phyloP scores from a whole-genome alignment of 2,113 vertebrate genomes.

The Lycaon pictus region DNA sequence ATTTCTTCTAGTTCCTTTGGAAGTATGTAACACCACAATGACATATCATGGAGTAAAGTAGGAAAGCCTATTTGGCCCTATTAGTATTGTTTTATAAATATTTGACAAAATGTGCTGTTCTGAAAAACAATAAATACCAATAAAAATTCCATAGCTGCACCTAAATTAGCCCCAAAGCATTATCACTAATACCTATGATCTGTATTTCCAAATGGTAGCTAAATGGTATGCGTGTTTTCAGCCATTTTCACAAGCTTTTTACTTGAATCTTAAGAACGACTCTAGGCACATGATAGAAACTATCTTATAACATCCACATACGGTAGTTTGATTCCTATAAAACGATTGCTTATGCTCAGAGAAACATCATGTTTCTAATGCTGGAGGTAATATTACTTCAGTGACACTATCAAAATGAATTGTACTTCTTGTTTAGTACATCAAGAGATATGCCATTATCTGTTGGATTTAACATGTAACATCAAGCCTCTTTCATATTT shows the following conservation, averaged over 20 bases:
- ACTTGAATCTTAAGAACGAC: conserved; percentile 60
- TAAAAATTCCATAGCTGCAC: conserved; percentile 37
- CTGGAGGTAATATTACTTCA: conserved; percentile 59
- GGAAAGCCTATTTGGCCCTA: background rate
- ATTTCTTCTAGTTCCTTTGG: background rate
- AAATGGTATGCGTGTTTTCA: conserved; percentile 32
- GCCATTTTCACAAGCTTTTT: conserved; percentile 31
- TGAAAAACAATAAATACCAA: conserved; percentile 45
- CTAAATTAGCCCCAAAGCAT: conserved; percentile 36
- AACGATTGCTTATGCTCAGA: conserved; percentile 63
- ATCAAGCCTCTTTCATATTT: conserved; percentile 25
- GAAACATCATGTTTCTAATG: conserved; percentile 55
- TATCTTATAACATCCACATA: conserved; percentile 43
- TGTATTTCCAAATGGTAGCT: conserved; percentile 46
- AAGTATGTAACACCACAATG: background rate
- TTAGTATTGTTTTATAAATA: conserved; percentile 37
- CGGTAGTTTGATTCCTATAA: conserved; percentile 49
- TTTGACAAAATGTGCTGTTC: conserved; percentile 48
- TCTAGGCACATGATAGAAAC: background rate
- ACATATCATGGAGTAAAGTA: conserved; percentile 25
- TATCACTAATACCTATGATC: background rate
- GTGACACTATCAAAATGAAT: conserved; percentile 50
- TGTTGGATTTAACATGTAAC: conserved; percentile 38
- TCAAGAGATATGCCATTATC: conserved; percentile 43
- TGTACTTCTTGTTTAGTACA: conserved; percentile 46